These are phyloP conservation scores for Verasper variegatus DNA, from an alignment of 2,113 vertebrate genomes.

Conservation along the genomic window DNA sequence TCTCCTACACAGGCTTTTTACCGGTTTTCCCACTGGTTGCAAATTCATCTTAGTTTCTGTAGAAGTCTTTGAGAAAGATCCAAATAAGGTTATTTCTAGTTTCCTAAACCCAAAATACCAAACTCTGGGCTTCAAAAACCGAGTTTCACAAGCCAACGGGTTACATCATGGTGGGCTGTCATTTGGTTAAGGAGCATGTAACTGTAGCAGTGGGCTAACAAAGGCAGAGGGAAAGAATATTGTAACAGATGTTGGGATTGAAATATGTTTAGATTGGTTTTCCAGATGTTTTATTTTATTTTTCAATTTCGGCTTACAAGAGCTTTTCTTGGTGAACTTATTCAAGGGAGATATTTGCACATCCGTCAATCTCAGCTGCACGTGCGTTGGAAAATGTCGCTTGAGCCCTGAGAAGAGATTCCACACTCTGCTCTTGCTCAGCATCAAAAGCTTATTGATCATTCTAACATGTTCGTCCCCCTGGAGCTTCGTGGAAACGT, in stretches of 20 bases:
- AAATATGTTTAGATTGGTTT: neutral
- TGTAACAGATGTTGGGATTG: neutral
- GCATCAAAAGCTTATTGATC: neutral
- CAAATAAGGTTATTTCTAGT: neutral
- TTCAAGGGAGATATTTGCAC: neutral
- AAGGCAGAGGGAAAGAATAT: neutral
- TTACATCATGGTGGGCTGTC: neutral
- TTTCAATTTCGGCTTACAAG: too few species aligned
- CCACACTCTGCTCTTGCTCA: too few species aligned
- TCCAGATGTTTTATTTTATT: neutral
- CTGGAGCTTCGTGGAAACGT: neutral
- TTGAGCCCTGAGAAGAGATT: too few species aligned
- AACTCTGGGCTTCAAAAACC: neutral
- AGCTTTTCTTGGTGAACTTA: neutral
- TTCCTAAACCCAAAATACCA: neutral
- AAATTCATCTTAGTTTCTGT: too few species aligned
- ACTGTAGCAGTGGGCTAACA: neutral
- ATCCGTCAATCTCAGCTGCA: neutral
- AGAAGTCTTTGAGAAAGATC: neutral
- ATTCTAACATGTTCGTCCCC: neutral
- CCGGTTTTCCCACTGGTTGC: neutral
- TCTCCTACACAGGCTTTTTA: neutral
- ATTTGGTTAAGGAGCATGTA: neutral
- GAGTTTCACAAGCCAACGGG: neutral
- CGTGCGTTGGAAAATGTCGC: too few species aligned